Base-by-base conservation (phyloP, 2,113 vertebrate species). In the Sebastes fasciatus region DNA sequence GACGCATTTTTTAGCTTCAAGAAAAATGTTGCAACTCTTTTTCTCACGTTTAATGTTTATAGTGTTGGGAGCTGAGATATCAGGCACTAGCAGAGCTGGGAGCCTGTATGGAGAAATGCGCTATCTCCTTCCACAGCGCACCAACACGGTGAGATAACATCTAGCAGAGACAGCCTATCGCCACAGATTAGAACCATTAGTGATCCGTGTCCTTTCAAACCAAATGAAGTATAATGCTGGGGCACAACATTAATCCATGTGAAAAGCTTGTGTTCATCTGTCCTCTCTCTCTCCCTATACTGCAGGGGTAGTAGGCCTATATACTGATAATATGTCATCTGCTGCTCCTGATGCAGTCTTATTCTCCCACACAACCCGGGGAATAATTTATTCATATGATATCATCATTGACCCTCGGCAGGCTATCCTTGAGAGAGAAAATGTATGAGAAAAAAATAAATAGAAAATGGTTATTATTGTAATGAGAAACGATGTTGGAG, bases 171-270 rank as follows among this genome's bases (percentile, higher is more conserved):
- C 80, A 61, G 83, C 79, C 87, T 83, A 93, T 92, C 77, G 66
- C 72, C 74, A 71, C 57, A 86, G 87, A 92, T 93, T 91, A 93
- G 74, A 86, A 87, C 89, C 90, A 93, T 93, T 93, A 94, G 87
- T 79, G 92, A 90, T 86, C 75, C 87, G 88, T 87, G 92, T 89
- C 91, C 91, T 92, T 89, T 90, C 90, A 85, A 58, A 74, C 61
- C 14, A 65, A 79, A 89, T 89, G 88, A 88, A 79, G 85, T 92
- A 87, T 90, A 90, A 89, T 79, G 80, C 74, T 9, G 73, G 82
- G 49, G 69, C 79, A 75, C 88, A 73, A 55, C 89, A 91, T 93
- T 89, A 74, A 90, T 92, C 88, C 91, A 63, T 60, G 86, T 48
- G 80, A 58, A 82, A 78, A 60, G 73, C 77, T 61, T 54, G 54